Percentiles rank a stretch among this genome's conserved stretches.
phyloP scores from a whole-genome alignment of 1,140 invertebrate species.

The Orchestia grillus region DNA sequence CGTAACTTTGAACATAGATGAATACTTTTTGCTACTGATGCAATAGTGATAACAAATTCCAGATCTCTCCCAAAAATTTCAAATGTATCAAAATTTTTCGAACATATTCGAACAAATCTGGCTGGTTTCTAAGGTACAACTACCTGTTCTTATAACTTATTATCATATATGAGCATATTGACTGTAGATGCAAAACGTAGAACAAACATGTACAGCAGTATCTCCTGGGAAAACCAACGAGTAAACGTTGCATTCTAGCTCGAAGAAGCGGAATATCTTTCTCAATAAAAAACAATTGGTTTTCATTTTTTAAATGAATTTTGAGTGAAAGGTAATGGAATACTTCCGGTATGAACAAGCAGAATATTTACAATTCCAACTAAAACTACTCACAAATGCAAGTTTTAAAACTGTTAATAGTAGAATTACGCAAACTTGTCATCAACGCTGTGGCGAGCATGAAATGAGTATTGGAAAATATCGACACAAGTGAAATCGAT shows the following conservation, averaged over 20 bases:
- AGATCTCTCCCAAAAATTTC: background rate
- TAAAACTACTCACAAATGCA: background rate
- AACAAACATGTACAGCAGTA: background rate
- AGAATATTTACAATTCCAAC: background rate
- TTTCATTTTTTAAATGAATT: background rate
- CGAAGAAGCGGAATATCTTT: background rate
- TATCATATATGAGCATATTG: constrained; percentile 15
- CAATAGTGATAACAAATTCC: background rate
- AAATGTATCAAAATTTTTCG: background rate
- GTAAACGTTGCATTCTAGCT: background rate
- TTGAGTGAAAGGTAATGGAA: background rate
- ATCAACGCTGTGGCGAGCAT: background rate
- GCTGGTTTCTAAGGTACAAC: background rate
- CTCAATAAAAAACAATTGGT: background rate
- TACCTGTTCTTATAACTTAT: background rate
- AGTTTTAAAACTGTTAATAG: background rate
- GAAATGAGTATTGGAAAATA: background rate
- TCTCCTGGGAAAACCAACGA: background rate
- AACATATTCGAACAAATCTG: background rate
- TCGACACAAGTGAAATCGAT: background rate
- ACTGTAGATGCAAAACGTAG: background rate
- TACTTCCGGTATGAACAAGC: background rate
- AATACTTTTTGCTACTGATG: background rate
- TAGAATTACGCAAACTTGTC: background rate
- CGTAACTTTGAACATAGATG: background rate